Conservation (phyloP, 2,888 invertebrate species). For the Eupithecia vulgata region DNA sequence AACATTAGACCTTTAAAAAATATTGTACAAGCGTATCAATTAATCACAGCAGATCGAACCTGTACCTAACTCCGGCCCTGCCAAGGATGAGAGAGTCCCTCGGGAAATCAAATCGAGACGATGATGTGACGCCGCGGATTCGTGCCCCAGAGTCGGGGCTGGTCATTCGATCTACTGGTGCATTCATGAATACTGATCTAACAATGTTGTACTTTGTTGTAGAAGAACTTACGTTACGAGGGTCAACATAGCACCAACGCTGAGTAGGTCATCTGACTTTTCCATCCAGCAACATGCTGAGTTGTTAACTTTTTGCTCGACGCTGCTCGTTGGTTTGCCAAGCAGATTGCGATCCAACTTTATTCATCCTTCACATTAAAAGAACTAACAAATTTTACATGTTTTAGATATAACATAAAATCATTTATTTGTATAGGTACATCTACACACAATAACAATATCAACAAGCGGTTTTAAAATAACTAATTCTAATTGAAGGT, state of each 20-base stretch:
- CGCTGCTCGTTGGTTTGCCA: too few relatives aligned
- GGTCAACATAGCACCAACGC: neutral
- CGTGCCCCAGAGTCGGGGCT: neutral
- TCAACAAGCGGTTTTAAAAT: too few relatives aligned
- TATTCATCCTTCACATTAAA: too few relatives aligned
- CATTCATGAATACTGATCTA: neutral
- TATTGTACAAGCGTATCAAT: neutral
- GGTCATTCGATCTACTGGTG: neutral
- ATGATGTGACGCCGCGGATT: constrained; percentile 18
- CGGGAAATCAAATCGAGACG: constrained; percentile 35
- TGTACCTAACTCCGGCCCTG: constrained; percentile 11
- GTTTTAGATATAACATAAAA: too few relatives aligned
- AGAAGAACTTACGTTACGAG: neutral
- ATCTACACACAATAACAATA: too few relatives aligned
- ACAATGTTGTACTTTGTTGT: neutral
- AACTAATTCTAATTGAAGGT: too few relatives aligned
- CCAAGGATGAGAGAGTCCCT: constrained; percentile 22
- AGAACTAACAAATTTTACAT: too few relatives aligned
- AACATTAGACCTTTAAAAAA: neutral
- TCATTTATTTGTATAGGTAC: too few relatives aligned
- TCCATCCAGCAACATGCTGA: too few relatives aligned
- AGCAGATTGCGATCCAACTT: too few relatives aligned
- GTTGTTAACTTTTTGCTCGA: too few relatives aligned
- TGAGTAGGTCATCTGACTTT: too few relatives aligned
- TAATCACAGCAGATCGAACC: neutral